Evolutionary conservation across 2,888 invertebrate genomes (phyloP), one percentile per base, ranked within the genome.

Genomic region (Sinohyriopsis cumingii): DNA sequence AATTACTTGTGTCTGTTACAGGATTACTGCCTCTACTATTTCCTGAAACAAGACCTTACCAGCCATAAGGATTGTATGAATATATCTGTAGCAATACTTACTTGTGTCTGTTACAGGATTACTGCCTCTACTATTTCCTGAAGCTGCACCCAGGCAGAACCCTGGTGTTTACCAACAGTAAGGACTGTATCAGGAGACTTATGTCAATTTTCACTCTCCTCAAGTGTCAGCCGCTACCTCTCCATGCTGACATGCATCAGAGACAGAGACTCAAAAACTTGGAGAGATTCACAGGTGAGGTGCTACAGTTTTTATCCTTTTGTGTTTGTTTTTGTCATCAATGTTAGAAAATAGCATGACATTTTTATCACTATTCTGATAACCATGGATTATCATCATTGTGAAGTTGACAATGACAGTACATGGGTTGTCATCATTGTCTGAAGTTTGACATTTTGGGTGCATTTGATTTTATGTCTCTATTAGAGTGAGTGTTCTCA

Each of bases 211-310:
- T 92, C 64, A 84, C 83, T 0, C 71, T 90, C 20, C 85, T 91
- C n/a, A 69, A 86, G 68, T 84, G 88, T 69, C 73, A 78, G 12
- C 88, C 91, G 5, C 90, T 98, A 0, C 85, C 91, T 54, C 88
- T 92, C 5, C 92, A 93, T 84, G 91, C 92, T 3, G 91, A 91
- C 75, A 98, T 99, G 98, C 95, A 95, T 73, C 99, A 99, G 89
- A 93, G 95, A 73, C 97, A 98, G 86, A 92, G 99, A 22, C 91
- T 99, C 56, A 96, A 96, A 89, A 99, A 97, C 91, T 92, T 99
- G 6, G 99, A 99, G 89, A 93, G 93, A 93, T 93, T 93, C 85
- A 85, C 91, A 72, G 86, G 91, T 91, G 71, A 69, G 76, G 67
- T 19, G 20, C 61, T 28, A 67, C 1, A 18, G n/a, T 6, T 45